Evolutionary conservation across 2,888 invertebrate species (phyloP), one percentile per base, ranked within the genome.

Genomic region (Eupithecia tripunctaria): DNA sequence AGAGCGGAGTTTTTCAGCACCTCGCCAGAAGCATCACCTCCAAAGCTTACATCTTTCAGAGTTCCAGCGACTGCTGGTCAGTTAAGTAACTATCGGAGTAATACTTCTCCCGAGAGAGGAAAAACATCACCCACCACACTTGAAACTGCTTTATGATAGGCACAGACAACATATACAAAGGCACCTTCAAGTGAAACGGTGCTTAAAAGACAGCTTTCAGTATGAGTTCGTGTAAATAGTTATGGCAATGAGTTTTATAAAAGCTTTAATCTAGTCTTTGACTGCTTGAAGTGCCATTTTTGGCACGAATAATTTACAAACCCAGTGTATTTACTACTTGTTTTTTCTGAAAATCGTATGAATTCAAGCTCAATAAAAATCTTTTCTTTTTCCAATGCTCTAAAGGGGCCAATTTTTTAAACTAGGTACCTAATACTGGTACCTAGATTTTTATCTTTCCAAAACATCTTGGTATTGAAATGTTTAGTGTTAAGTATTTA

Each of bases 141-240:
- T 81, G 96, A 96, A 93, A 96, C 96, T 75, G 95, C 96, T 75
- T 96, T 96, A 94, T 95, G 95, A 95, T 94, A 85, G 38, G 67
- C 60, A 14, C 3, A 21, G 21, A 12, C 25, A 68, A 43, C 25
- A 14, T 14, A 82, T 81, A 79, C 80, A 73, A 76, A 78, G 76
- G 76, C 76, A 79, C 73, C 78, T 78, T 72, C 67, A 64, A 75
- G 63, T 18, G n/a, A 86, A 85, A 88, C 83, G 91, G 92, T 92
- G 92, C 90, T 92, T 87, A 82, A 81, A 82, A 82, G 83, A 77
- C 82, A 79, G 83, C 82, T 84, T 81, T 80, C 77, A 79, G 73
- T 77, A 75, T 79, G 71, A 77, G 77, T 68, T 70, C 82, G 78
- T 89, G 83, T 86, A 86, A 82, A 85, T 88, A 87, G 81, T 63